Conservation (phyloP, 1,140 invertebrate species). For the Drosophila rufa region DNA sequence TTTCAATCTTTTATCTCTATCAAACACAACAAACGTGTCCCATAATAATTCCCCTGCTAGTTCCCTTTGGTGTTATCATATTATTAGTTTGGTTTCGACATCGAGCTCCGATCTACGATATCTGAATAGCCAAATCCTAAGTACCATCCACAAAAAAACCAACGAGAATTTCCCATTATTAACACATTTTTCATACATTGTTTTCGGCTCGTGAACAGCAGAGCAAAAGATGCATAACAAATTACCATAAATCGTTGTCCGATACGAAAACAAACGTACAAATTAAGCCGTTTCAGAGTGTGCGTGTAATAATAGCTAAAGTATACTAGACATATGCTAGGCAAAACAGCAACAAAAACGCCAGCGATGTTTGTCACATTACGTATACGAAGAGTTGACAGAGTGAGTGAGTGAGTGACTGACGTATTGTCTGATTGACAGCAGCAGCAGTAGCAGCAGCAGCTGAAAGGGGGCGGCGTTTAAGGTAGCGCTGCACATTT, state of each 20-base stretch:
- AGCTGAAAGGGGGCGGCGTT: slow-evolving; percentile 4
- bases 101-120: neutral
- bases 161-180: slow-evolving; percentile 35
- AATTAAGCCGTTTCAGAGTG: slow-evolving; percentile 25
- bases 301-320: slow-evolving; percentile 59
- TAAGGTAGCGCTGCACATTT: slow-evolving; percentile 62
- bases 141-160: slow-evolving; percentile 14
- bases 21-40: neutral
- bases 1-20: neutral
- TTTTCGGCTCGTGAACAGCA: slow-evolving; percentile 56
- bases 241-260: slow-evolving; percentile 69
- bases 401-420: slow-evolving; percentile 64
- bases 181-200: slow-evolving; percentile 44
- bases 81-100: slow-evolving; percentile 10
- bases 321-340: slow-evolving; percentile 45
- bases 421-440: slow-evolving; percentile 81
- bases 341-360: slow-evolving; percentile 35
- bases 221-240: slow-evolving; percentile 73
- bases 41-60: neutral
- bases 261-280: slow-evolving; percentile 50
- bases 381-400: slow-evolving; percentile 70
- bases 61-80: neutral
- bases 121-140: slow-evolving; percentile 18
- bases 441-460: slow-evolving; percentile 46
- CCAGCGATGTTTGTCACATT: slow-evolving; percentile 71